Evolutionary conservation across 1,140 invertebrate genomes (phyloP).

Genomic region (Diabrotica virgifera): DNA sequence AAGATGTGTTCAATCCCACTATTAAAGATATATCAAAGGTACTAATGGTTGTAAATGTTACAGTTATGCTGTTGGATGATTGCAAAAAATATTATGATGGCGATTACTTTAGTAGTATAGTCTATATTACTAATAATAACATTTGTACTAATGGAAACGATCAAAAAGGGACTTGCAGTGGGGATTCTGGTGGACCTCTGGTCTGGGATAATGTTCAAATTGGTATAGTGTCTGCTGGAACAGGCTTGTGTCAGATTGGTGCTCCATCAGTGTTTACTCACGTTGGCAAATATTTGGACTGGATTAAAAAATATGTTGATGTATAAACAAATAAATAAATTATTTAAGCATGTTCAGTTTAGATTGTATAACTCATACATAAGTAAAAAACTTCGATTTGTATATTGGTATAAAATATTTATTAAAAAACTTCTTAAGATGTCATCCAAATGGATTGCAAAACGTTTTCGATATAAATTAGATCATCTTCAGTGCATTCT

Average conservation of each 20-base stretch:
- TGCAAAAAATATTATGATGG: conserved; percentile 20
- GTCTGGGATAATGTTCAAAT: conserved; percentile 20
- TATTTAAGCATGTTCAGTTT: no score
- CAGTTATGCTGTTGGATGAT: conserved; percentile 8
- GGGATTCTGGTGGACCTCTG: conserved; percentile 31
- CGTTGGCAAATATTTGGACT: conserved; percentile 48
- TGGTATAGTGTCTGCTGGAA: conserved; percentile 27
- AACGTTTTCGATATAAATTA: no score
- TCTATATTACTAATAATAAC: conserved; percentile 18
- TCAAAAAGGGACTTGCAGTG: conserved; percentile 23
- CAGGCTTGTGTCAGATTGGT: conserved; percentile 12
- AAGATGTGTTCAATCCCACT: conserved; percentile 19
- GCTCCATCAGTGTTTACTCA: conserved; percentile 26
- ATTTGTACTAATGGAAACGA: conserved; percentile 26
- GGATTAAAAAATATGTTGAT: conserved; percentile 53
- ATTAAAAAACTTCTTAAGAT: no score
- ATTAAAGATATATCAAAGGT: conserved; percentile 19
- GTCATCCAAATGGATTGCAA: no score
- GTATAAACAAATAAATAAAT: neutral
- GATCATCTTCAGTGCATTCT: no score
- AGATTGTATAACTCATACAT: no score
- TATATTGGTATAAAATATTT: no score
- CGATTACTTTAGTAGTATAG: neutral
- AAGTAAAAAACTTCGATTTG: no score
- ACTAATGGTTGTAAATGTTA: conserved; percentile 15